Evolutionary conservation across 53 echinoderm and acorn worm genomes (phyloP).

Genomic region (Stichopus horrens): DNA sequence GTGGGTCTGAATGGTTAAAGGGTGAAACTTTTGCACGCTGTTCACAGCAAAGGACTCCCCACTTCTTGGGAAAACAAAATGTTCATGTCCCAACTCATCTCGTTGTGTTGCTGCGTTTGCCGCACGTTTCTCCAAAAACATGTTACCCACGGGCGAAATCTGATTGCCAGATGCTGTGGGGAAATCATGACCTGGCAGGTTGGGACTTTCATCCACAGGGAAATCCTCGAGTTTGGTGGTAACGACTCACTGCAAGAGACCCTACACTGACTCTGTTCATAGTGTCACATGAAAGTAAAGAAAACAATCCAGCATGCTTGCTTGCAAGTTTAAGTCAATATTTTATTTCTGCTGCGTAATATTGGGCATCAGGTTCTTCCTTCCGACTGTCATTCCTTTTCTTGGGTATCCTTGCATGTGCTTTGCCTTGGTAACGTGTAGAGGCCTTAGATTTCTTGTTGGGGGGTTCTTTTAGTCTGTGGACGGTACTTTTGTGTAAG

Average conservation of each 20-base stretch:
- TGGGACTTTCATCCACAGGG: not conserved
- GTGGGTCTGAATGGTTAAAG: not conserved
- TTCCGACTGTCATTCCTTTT: not conserved
- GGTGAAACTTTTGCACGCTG: not conserved
- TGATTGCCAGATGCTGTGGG: not conserved
- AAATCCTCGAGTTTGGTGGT: not conserved
- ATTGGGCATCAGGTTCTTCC: not conserved
- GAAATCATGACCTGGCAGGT: not conserved
- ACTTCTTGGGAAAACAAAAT: conserved; percentile 9
- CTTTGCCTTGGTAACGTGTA: not conserved
- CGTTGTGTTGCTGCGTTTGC: not conserved
- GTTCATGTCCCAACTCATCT: not conserved
- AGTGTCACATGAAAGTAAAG: not conserved
- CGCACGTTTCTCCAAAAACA: not conserved
- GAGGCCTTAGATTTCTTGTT: not conserved
- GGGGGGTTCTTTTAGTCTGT: not conserved
- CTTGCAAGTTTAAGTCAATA: too few species aligned
- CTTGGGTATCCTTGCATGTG: not conserved
- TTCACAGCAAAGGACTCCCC: not conserved
- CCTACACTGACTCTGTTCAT: not conserved
- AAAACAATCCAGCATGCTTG: not conserved
- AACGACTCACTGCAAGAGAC: conserved; percentile 1
- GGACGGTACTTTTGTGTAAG: too few species aligned
- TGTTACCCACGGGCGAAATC: not conserved
- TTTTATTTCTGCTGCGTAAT: too few species aligned